Evolutionary conservation across 2,797 vertebrate species (phyloP).

Genomic region (Amblyraja radiata): DNA sequence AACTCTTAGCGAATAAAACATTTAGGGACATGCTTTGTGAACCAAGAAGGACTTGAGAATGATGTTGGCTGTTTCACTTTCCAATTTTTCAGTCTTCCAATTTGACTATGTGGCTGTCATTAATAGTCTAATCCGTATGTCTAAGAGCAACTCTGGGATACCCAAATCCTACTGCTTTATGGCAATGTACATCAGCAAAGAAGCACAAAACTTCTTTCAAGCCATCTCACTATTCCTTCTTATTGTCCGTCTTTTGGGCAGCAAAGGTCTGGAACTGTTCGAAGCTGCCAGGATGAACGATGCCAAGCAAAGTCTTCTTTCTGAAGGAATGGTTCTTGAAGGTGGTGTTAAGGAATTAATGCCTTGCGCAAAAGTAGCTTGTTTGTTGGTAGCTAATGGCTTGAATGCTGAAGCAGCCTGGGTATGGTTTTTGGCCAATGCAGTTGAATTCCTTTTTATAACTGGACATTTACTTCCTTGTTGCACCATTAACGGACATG

Average conservation of each 20-base stretch:
- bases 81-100: neutral
- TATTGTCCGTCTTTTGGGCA: constrained; percentile 40
- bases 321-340: constrained; percentile 36
- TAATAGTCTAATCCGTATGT: neutral
- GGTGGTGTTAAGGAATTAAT: constrained; percentile 41
- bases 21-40: neutral
- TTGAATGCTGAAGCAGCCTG: constrained; percentile 20
- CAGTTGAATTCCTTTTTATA: constrained; percentile 10
- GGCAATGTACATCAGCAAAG: too few species aligned
- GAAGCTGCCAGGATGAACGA: constrained; percentile 40
- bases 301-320: constrained; percentile 44
- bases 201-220: too few species aligned
- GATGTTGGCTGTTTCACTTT: neutral
- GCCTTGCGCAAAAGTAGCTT: neutral
- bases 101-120: neutral
- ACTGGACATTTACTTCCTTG: neutral
- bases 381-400: constrained; percentile 39
- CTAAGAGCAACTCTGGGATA: neutral
- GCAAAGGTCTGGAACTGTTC: constrained; percentile 38
- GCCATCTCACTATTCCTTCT: constrained; percentile 31
- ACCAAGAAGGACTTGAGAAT: neutral
- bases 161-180: neutral
- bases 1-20: neutral
- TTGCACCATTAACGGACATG: neutral
- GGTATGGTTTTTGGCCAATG: neutral